A percentile compares a stretch with the other conserved stretches of the same genome.
These are phyloP conservation scores for Nemoura dubitans DNA, from an alignment of 2,888 invertebrate genomes.

Conservation along the genomic window DNA sequence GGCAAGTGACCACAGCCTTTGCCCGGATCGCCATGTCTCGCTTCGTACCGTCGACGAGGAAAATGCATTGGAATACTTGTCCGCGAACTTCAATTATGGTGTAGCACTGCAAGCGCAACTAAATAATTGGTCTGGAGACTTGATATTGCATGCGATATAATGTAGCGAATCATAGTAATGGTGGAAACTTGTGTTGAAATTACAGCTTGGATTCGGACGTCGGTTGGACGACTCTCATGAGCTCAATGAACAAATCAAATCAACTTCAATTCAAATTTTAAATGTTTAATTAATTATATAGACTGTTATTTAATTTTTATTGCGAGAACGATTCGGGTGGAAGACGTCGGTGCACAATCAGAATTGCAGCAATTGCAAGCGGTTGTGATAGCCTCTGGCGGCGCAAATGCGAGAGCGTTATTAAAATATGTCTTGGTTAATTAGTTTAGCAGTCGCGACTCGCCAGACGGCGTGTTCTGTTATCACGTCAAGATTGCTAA, in stretches of 20 bases:
- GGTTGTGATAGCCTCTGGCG: not conserved
- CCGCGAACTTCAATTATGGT: constrained; percentile 3
- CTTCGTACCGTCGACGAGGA: not conserved
- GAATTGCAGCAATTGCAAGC: not conserved
- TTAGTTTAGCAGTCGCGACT: not conserved
- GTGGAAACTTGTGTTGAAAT: not conserved
- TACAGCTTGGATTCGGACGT: not conserved
- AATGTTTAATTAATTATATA: not conserved
- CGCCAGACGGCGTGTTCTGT: not conserved
- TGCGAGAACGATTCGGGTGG: not conserved
- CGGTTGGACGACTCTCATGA: not conserved
- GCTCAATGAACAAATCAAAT: not conserved
- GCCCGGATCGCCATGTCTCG: not conserved
- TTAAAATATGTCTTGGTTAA: constrained; percentile 12
- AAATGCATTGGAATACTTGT: not conserved
- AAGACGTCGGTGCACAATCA: not conserved
- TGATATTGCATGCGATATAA: not conserved
- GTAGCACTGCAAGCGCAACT: not conserved
- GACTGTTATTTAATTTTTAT: not conserved
- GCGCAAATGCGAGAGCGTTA: not conserved
- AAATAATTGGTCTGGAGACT: not conserved
- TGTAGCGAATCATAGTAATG: not conserved
- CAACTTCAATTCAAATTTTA: not conserved
- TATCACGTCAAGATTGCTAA: not conserved
- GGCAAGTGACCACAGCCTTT: not conserved